These are phyloP conservation scores for Caracal caracal DNA, from an alignment of 2,113 vertebrate species.

Conservation along the genomic window DNA sequence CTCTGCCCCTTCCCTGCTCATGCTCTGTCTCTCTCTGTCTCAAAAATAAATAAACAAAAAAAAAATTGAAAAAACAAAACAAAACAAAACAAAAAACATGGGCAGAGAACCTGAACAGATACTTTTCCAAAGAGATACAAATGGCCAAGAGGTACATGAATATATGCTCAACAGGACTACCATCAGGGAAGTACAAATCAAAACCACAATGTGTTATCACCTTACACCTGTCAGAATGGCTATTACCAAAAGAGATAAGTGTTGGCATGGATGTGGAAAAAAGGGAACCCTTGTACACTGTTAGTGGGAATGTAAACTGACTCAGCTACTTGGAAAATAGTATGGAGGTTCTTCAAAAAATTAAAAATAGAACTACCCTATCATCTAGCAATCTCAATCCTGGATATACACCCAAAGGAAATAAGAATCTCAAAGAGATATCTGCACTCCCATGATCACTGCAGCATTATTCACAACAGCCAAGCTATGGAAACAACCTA, in stretches of 20 bases:
- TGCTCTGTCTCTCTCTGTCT: no score
- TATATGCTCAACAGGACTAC: neutral
- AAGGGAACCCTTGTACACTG: neutral
- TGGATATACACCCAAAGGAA: neutral
- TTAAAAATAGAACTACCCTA: neutral
- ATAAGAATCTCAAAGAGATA: neutral
- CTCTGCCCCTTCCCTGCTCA: no score
- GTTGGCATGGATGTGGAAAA: neutral
- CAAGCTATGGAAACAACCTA: neutral
- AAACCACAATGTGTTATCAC: neutral
- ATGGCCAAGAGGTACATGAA: slow-evolving; percentile 10
- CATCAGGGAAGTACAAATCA: slow-evolving; percentile 23
- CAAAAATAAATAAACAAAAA: no score
- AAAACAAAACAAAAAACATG: neutral
- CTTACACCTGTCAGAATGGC: neutral
- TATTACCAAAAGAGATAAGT: neutral
- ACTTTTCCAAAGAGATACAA: neutral
- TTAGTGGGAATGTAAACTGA: neutral
- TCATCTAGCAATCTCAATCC: neutral
- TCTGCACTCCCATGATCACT: neutral
- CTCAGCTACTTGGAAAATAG: neutral
- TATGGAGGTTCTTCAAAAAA: neutral
- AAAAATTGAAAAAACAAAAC: neutral
- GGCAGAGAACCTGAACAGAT: neutral
- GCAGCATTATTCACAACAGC: neutral